Evolutionary conservation across 2,797 vertebrate genomes (phyloP).

Genomic region (Gymnoscopelus braueri): DNA sequence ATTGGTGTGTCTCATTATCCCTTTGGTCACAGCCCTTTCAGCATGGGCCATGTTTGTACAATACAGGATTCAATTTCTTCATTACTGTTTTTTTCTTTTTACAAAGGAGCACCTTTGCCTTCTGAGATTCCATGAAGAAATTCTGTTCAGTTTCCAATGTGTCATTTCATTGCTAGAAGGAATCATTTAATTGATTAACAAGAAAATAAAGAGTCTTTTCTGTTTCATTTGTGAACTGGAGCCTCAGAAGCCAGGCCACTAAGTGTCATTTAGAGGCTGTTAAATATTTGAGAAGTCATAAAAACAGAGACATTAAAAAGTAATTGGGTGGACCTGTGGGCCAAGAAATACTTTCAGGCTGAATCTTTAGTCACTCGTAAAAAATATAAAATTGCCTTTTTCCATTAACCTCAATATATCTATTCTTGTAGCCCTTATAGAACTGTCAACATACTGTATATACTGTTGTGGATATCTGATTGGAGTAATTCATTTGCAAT

Average conservation of each 20-base stretch:
- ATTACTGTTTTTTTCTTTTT: neutral
- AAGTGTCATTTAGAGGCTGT: conserved; percentile 28
- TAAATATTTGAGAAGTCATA: conserved; percentile 56
- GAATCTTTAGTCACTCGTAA: conserved; percentile 13
- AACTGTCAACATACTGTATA: neutral
- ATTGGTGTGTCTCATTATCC: conserved; percentile 27
- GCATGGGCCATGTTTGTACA: conserved; percentile 8
- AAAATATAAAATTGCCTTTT: conserved; percentile 17
- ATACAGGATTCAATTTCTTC: neutral
- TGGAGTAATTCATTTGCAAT: neutral
- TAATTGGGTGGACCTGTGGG: conserved; percentile 38
- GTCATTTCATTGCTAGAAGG: conserved; percentile 21
- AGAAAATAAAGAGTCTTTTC: neutral
- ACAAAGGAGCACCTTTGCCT: neutral
- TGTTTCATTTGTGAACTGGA: neutral
- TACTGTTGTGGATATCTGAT: neutral
- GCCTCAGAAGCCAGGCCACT: neutral
- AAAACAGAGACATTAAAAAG: conserved; percentile 62
- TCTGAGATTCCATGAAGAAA: conserved; percentile 2
- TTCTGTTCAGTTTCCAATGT: neutral
- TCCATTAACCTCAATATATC: neutral
- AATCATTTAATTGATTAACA: too few relatives aligned
- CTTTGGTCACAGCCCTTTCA: conserved; percentile 24
- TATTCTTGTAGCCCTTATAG: neutral
- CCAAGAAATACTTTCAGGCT: conserved; percentile 24